Evolutionary conservation across 2,797 vertebrate genomes (phyloP).

Genomic region (Cichlasoma orientale): DNA sequence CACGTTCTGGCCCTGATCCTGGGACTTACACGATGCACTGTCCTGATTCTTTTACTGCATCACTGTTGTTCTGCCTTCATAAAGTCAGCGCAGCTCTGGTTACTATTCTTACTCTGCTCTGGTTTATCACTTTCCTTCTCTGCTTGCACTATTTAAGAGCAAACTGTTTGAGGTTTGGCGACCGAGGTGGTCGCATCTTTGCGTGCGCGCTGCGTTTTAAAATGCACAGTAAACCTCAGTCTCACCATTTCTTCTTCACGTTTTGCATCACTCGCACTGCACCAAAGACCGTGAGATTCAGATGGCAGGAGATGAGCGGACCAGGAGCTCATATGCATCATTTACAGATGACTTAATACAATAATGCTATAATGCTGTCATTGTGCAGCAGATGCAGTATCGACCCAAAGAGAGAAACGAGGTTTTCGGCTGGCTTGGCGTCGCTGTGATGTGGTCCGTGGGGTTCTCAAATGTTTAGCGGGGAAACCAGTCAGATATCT

Average conservation of each 20-base stretch:
- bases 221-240: slow-evolving; percentile 21
- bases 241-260: not conserved
- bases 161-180: slow-evolving; percentile 13
- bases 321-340: not conserved
- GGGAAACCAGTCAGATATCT: not conserved
- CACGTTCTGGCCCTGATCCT: too few species aligned
- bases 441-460: rapidly evolving
- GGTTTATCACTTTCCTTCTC: slow-evolving; percentile 3
- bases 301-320: slow-evolving; percentile 4
- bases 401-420: not conserved
- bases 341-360: not conserved
- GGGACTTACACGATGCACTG: too few species aligned
- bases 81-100: not conserved
- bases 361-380: not conserved
- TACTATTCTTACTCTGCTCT: not conserved
- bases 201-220: slow-evolving; percentile 9
- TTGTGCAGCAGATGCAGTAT: not conserved
- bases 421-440: not conserved
- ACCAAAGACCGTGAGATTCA: slow-evolving; percentile 5
- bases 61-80: not conserved
- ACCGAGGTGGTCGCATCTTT: slow-evolving; percentile 23
- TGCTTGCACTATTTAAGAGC: not conserved
- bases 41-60: not conserved
- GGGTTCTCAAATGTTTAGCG: not conserved
- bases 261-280: not conserved